phyloP scores from a whole-genome alignment of 2,113 vertebrate genomes.

The Scophthalmus maximus region DNA sequence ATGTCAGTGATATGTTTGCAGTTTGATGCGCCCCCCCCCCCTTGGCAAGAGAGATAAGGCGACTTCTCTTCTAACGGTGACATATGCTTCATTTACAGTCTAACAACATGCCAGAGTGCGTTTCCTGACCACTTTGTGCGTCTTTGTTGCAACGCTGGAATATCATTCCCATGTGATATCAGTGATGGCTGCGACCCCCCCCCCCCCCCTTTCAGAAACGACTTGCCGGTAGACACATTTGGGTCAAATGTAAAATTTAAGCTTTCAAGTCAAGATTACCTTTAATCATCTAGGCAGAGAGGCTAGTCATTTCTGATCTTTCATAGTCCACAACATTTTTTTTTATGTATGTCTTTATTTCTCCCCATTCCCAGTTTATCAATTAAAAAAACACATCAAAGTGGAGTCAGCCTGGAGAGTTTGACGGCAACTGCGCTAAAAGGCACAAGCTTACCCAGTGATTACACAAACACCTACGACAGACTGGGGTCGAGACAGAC shows the following conservation, averaged over 20 bases:
- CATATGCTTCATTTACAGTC: conserved; percentile 14
- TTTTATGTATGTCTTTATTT: conserved; percentile 48
- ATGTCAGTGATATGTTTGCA: conserved; percentile 20
- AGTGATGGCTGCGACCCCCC: not conserved
- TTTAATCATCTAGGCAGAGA: conserved; percentile 50
- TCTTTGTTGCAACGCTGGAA: conserved; percentile 9
- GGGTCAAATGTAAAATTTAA: conserved; percentile 63
- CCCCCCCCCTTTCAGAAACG: conserved; percentile 1
- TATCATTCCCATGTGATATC: conserved; percentile 17
- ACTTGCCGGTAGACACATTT: conserved; percentile 50
- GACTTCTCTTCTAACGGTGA: not conserved
- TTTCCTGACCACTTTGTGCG: conserved; percentile 8
- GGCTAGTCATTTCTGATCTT: conserved; percentile 28
- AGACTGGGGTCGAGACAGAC: not conserved
- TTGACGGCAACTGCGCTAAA: conserved; percentile 22
- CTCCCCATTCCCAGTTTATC: conserved; percentile 42
- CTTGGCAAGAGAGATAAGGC: conserved; percentile 11
- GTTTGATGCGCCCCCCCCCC: conserved; percentile 18
- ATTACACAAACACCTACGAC: conserved; percentile 27
- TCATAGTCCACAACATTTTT: conserved; percentile 26
- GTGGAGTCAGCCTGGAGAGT: conserved; percentile 21
- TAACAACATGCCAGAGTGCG: not conserved
- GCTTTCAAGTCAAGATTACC: conserved; percentile 58
- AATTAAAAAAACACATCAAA: conserved; percentile 60
- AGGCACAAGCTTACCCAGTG: not conserved